Evolutionary conservation across 1,140 invertebrate species (phyloP).

Genomic region (Babylonia areolata): DNA sequence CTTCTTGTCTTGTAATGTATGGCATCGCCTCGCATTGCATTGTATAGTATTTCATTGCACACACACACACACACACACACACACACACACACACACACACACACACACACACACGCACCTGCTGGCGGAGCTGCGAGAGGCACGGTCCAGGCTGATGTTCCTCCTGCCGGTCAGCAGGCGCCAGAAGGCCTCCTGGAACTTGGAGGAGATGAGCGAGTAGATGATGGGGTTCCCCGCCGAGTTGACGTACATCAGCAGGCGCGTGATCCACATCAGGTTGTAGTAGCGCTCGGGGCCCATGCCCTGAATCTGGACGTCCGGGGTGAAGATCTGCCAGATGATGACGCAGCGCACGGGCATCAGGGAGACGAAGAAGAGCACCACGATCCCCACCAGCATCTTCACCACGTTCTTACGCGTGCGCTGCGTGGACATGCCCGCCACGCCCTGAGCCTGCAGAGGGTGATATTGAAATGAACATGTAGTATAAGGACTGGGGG

Average conservation of each 20-base stretch:
- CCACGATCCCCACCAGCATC: slow-evolving; percentile 92
- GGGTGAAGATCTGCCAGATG: slow-evolving; percentile 72
- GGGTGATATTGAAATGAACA: too few species aligned
- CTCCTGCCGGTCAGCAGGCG: slow-evolving; percentile 19
- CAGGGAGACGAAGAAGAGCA: slow-evolving; percentile 92
- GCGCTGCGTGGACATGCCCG: not conserved
- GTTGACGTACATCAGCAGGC: slow-evolving; percentile 66
- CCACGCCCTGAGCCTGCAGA: not conserved
- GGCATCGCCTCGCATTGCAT: too few species aligned
- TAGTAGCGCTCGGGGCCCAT: slow-evolving; percentile 89
- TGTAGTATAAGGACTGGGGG: too few species aligned
- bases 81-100: slow-evolving; percentile 14
- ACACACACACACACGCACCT: slow-evolving; percentile 1
- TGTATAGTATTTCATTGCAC: too few species aligned
- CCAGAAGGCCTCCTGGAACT: slow-evolving; percentile 63
- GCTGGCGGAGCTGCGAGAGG: not conserved
- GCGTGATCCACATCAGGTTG: slow-evolving; percentile 88
- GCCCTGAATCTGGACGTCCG: slow-evolving; percentile 76
- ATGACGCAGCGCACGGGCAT: slow-evolving; percentile 91
- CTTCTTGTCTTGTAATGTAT: too few species aligned
- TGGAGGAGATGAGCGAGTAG: slow-evolving; percentile 67
- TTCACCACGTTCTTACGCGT: slow-evolving; percentile 81
- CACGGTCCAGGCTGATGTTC: not conserved
- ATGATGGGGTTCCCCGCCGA: slow-evolving; percentile 68
- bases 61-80: slow-evolving; percentile 3